Evolutionary conservation across 2,797 vertebrate species (phyloP).

Genomic region (Squalus acanthias): DNA sequence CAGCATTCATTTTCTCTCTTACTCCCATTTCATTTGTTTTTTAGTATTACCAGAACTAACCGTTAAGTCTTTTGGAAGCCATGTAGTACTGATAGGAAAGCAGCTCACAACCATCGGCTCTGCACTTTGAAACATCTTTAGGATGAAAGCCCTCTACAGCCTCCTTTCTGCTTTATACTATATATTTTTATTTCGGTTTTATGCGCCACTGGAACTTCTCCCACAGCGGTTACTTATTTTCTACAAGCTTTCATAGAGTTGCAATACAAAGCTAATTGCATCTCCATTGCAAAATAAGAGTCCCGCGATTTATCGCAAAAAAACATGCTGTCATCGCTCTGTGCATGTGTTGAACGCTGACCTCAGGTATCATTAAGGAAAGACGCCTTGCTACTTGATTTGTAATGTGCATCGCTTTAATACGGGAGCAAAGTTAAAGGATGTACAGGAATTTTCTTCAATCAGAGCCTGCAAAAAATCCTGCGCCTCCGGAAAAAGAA

Average conservation of each 20-base stretch:
- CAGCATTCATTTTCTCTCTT: neutral
- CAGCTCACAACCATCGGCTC: conserved; percentile 8
- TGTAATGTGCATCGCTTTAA: neutral
- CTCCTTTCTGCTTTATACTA: neutral
- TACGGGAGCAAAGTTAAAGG: neutral
- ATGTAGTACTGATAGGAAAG: neutral
- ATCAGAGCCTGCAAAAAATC: neutral
- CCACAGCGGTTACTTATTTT: conserved; percentile 36
- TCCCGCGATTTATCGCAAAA: conserved; percentile 43
- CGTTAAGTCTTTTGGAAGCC: conserved; percentile 32
- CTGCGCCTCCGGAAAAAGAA: neutral
- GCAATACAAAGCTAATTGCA: conserved; percentile 51
- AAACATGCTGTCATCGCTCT: conserved; percentile 45
- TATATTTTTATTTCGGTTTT: conserved; percentile 30
- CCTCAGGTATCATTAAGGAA: neutral
- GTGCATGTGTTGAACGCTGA: conserved; percentile 43
- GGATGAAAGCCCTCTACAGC: neutral
- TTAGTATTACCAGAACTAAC: neutral
- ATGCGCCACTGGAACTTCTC: conserved; percentile 23
- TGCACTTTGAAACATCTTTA: conserved; percentile 25
- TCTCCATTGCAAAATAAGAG: conserved; percentile 59
- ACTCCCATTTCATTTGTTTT: neutral
- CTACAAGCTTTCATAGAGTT: conserved; percentile 51
- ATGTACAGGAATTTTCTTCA: neutral
- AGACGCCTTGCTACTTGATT: neutral